A percentile compares a stretch with the other conserved stretches of the same genome.
phyloP scores from a whole-genome alignment of 2,113 vertebrate genomes.

The Fulmarus glacialis region DNA sequence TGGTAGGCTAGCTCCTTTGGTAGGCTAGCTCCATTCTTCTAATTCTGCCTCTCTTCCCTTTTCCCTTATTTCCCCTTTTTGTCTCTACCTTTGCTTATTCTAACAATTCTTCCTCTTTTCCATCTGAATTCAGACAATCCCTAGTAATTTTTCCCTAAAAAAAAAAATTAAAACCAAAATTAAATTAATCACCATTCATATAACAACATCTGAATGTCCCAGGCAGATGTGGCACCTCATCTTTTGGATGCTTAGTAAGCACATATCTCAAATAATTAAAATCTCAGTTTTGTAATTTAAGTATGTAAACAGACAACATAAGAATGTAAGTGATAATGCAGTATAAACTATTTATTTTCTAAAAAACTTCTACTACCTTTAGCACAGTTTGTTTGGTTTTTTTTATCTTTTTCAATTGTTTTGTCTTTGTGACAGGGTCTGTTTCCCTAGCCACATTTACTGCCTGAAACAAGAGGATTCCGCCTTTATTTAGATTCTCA shows the following conservation, averaged over 20 bases:
- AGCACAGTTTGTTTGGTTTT: background rate
- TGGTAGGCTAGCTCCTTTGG: background rate
- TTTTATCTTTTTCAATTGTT: background rate
- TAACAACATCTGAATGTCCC: background rate
- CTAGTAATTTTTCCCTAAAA: background rate
- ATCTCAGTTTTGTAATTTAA: background rate
- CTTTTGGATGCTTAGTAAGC: background rate
- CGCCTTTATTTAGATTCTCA: background rate
- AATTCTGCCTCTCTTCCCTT: background rate
- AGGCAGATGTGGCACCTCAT: background rate
- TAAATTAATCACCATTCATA: background rate
- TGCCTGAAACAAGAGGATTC: background rate
- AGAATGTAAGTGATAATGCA: background rate
- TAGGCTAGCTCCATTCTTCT: background rate
- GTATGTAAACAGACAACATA: background rate
- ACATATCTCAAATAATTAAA: background rate
- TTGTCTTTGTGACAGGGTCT: background rate
- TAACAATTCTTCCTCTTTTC: background rate
- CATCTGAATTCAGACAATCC: background rate
- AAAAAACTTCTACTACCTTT: background rate
- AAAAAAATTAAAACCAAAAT: background rate
- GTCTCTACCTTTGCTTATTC: background rate
- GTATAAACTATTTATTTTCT: background rate
- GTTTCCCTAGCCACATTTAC: background rate
- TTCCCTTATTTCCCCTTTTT: background rate